Evolutionary conservation across 2,888 invertebrate species (phyloP), one percentile per base, ranked within the genome.

Genomic region (Amblyjoppa fuscipennis): DNA sequence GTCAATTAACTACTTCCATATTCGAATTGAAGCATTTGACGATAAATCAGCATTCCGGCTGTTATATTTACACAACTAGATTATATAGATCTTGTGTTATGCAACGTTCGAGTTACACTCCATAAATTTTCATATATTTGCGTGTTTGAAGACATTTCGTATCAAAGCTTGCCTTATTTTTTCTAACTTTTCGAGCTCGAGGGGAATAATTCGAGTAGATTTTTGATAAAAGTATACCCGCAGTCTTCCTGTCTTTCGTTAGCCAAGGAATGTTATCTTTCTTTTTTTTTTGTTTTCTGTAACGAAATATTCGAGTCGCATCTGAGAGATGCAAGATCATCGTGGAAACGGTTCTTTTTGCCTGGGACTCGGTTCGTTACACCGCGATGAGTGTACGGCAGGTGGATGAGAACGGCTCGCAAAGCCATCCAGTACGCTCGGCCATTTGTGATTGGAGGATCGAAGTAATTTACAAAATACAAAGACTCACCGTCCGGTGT

Each of bases 401-500:
- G 81, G 81, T 81, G 81, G 25, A 66, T 51, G 56, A 70, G 70
- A 78, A 69, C 16, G 66, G 64, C 51, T 16, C 59, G 66, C 64
- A 25, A 76, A 77, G 71, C 76, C 71, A 49, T 76, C 66, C 53
- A n/a, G 66, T 56, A 16, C 59, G 5, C 59, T 25, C 59, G 3
- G 25, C 25, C 11, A 28, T 25, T 59, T 59, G 59, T 5, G 1
- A 28, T 59, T 28, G 25, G 11, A 13, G 3, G 13, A 13, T 59
- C 25, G 25, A 25, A 6, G 6, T 20, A 20, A 59, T 73, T 74
- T 41, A 45, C 2, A 71, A 81, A 64, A 78, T 11, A 71, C 28
- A 51, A 25, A 45, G 56, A 93, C 95, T 96, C 93, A 97, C 98
- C 98, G 94, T 98, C 98, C 91, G 98, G 97, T 92, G 98, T 98